Evolutionary conservation across 2,113 vertebrate species (phyloP).

Genomic region (Bothrops jararaca): DNA sequence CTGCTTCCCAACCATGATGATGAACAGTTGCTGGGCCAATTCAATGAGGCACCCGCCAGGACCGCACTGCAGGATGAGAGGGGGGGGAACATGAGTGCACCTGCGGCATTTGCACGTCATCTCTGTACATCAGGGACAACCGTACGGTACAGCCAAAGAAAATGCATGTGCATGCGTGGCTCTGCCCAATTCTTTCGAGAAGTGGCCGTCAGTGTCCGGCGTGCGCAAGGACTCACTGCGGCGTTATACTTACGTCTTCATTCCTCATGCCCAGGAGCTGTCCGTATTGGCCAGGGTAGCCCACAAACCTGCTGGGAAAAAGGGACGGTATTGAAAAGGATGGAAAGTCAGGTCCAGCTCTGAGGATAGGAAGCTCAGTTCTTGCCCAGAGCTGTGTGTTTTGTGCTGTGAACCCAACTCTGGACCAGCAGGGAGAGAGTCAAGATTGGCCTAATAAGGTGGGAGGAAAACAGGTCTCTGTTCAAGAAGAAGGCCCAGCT

Average conservation of each 20-base stretch:
- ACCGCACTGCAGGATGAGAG: constrained; percentile 62
- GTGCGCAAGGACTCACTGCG: not conserved
- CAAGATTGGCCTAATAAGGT: not conserved
- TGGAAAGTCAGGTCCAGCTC: too few relatives aligned
- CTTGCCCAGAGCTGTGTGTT: too few relatives aligned
- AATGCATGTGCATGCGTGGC: fast-evolving
- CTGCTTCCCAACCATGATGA: constrained; percentile 82
- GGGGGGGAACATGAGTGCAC: fast-evolving
- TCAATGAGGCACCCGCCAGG: constrained; percentile 76
- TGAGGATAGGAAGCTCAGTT: not conserved
- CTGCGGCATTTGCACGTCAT: not conserved
- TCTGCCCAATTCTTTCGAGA: not conserved
- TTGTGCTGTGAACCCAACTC: not conserved
- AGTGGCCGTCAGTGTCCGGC: not conserved
- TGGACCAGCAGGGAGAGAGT: not conserved
- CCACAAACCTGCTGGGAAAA: constrained; percentile 69
- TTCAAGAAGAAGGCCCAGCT: too few relatives aligned
- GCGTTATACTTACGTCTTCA: constrained; percentile 71
- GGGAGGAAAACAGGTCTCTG: not conserved
- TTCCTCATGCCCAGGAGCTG: constrained; percentile 77
- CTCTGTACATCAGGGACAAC: not conserved
- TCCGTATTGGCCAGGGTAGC: constrained; percentile 76
- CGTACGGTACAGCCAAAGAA: not conserved
- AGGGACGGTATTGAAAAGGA: not conserved
- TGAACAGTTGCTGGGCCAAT: constrained; percentile 78